Evolutionary conservation across 2,888 invertebrate species (phyloP).

Genomic region (Drosophila longiperda): DNA sequence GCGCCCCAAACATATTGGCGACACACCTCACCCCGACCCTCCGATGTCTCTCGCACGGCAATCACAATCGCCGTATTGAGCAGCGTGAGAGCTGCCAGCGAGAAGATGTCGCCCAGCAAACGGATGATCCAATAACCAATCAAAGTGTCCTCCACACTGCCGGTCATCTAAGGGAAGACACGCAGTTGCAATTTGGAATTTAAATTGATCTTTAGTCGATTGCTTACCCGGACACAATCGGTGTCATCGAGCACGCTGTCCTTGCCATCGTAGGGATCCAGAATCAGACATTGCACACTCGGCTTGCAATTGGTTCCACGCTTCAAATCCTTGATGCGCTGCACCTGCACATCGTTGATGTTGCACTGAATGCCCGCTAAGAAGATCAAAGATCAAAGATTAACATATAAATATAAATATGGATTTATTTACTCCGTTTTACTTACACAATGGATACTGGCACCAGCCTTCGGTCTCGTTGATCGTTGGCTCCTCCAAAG

Average conservation of each 20-base stretch:
- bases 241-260: constrained; percentile 89
- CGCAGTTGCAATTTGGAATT: neutral
- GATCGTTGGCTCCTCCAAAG: constrained; percentile 84
- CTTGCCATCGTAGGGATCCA: constrained; percentile 89
- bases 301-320: constrained; percentile 86
- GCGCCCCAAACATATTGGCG: constrained; percentile 91
- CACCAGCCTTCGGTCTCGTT: constrained; percentile 87
- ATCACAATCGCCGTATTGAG: constrained; percentile 92
- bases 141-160: constrained; percentile 89
- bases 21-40: constrained; percentile 92
- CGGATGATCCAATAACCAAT: constrained; percentile 90
- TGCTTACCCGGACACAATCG: constrained; percentile 87
- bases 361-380: constrained; percentile 87
- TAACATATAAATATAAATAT: neutral
- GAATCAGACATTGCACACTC: constrained; percentile 89
- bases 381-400: neutral
- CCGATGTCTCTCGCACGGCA: constrained; percentile 92
- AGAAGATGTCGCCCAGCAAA: constrained; percentile 91
- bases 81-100: constrained; percentile 89
- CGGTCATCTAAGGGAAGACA: constrained; percentile 82
- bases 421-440: neutral
- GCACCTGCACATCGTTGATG: constrained; percentile 86
- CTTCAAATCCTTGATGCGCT: constrained; percentile 84
- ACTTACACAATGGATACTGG: constrained; percentile 88
- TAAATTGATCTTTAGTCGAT: no score